Conservation (phyloP, 1,140 invertebrate genomes). For the Trypoxylus dichotomus region DNA sequence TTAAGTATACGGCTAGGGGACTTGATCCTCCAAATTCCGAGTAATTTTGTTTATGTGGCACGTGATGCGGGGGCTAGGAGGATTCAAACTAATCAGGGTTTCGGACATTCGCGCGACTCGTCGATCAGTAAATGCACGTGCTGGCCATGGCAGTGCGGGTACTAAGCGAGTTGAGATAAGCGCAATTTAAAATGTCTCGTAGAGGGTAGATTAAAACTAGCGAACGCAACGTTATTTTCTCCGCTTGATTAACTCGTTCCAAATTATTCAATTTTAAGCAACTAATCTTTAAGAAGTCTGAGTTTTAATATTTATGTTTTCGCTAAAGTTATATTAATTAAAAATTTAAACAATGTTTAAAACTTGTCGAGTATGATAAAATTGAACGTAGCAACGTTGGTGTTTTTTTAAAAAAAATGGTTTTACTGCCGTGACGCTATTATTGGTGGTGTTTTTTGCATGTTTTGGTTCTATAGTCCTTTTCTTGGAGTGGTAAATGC, state of each 20-base stretch:
- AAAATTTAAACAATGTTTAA: too few relatives aligned
- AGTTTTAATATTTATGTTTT: background rate
- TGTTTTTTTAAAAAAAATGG: too few relatives aligned
- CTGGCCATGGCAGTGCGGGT: background rate
- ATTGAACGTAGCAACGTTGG: too few relatives aligned
- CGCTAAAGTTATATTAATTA: too few relatives aligned
- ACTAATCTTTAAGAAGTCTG: background rate
- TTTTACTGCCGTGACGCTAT: too few relatives aligned
- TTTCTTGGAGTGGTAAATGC: too few relatives aligned
- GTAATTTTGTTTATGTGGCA: constrained; percentile 52
- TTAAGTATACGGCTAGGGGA: constrained; percentile 39
- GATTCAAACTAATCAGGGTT: constrained; percentile 41
- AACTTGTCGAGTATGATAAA: too few relatives aligned
- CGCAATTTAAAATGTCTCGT: constrained; percentile 31
- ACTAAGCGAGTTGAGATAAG: constrained; percentile 13
- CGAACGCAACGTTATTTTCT: constrained; percentile 49
- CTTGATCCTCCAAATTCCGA: constrained; percentile 52
- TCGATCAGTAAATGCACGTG: constrained; percentile 2
- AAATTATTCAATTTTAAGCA: background rate
- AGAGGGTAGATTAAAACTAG: constrained; percentile 33
- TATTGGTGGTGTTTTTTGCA: too few relatives aligned
- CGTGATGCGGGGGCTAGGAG: constrained; percentile 30
- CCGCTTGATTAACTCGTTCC: constrained; percentile 50
- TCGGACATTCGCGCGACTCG: background rate
- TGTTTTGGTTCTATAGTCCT: too few relatives aligned